Evolutionary conservation across 2,113 vertebrate species (phyloP).

Genomic region (Poicephalus gulielmi): DNA sequence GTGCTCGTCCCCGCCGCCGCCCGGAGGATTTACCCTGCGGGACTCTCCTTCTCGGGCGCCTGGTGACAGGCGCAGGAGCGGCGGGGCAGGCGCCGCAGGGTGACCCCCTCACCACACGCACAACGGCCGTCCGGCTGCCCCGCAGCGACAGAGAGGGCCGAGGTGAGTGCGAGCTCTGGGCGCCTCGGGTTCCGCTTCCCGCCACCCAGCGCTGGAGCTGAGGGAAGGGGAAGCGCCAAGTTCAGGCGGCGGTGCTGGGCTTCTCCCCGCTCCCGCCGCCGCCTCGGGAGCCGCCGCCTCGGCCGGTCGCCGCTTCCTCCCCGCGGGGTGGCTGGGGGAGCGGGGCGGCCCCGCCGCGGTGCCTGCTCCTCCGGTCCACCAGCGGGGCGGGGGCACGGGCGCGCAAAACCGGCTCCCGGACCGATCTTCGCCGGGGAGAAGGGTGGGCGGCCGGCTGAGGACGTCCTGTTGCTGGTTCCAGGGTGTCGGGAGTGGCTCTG

Average conservation of each 20-base stretch:
- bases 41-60: background rate
- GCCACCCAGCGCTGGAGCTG: background rate
- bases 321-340: background rate
- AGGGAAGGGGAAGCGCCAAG: background rate
- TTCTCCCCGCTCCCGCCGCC: background rate
- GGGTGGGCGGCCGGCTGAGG: background rate
- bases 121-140: background rate
- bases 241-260: background rate
- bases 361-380: background rate
- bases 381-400: background rate
- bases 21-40: background rate
- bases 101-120: background rate
- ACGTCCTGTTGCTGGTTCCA: background rate
- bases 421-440: background rate
- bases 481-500: background rate
- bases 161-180: conserved; percentile 20
- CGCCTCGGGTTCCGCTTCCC: conserved; percentile 7
- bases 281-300: background rate
- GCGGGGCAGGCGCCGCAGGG: background rate
- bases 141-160: background rate
- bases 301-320: background rate
- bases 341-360: background rate
- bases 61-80: background rate
- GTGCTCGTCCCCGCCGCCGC: background rate
- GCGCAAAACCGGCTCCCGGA: accelerated